Conservation (phyloP, 2,888 invertebrate genomes). For the Nineta flava region DNA sequence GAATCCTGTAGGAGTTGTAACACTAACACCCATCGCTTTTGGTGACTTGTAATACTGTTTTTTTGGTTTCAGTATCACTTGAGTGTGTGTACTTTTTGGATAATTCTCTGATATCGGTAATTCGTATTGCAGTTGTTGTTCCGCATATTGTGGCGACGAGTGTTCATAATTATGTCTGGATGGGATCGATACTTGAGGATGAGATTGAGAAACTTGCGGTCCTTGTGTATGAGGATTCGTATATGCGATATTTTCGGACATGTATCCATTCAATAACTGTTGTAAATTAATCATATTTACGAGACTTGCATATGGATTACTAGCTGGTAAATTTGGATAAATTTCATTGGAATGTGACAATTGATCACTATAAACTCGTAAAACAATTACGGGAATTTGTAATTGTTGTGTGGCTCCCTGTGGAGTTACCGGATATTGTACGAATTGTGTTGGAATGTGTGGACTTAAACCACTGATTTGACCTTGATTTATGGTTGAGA, state of each 20-base stretch:
- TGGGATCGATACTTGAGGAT: background rate
- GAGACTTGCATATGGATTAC: slow-evolving; percentile 34
- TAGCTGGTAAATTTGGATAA: slow-evolving; percentile 37
- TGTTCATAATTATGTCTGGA: slow-evolving; percentile 20
- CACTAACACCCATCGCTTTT: background rate
- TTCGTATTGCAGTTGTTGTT: slow-evolving; percentile 9
- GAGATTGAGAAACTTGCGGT: too few species aligned
- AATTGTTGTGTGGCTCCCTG: slow-evolving; percentile 21
- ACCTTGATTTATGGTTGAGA: slow-evolving; percentile 22
- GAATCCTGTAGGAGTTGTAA: background rate
- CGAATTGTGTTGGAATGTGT: slow-evolving; percentile 30
- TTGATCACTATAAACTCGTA: slow-evolving; percentile 40
- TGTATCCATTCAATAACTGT: slow-evolving; percentile 35
- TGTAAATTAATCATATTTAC: slow-evolving; percentile 39
- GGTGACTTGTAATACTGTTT: slow-evolving; percentile 1
- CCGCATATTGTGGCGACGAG: slow-evolving; percentile 19
- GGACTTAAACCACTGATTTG: slow-evolving; percentile 34
- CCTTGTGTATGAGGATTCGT: too few species aligned
- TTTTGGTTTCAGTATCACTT: slow-evolving; percentile 29
- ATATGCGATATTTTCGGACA: slow-evolving; percentile 19
- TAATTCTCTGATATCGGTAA: slow-evolving; percentile 31
- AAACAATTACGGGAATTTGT: slow-evolving; percentile 39
- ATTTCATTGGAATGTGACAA: slow-evolving; percentile 34
- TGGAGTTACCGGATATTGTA: slow-evolving; percentile 16
- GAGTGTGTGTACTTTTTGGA: slow-evolving; percentile 38